Base-by-base conservation (phyloP, 2,888 invertebrate species). In the Synergus itoensis region DNA sequence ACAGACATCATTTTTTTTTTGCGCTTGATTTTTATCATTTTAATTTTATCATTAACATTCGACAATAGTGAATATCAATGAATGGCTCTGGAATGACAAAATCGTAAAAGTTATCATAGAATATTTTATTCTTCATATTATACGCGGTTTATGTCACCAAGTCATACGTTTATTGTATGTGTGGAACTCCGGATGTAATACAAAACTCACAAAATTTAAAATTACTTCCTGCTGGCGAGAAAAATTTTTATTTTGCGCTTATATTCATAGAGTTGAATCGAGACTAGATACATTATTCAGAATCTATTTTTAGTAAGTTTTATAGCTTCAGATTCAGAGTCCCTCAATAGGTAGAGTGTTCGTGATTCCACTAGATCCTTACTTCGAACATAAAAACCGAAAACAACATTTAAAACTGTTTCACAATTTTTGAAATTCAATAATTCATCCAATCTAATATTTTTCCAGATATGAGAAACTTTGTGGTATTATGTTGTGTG, bases 401-500 rank as follows among this genome's bases (percentile, higher is more conserved):
- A 28, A 28, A 28, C 2, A 28, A 28, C 2, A 28, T 28, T 28
- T 3, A 28, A 28, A 28, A 28, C 3, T 28, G 28, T 28, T 28
- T 28, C 28, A 28, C 28, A 28, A 28, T 28, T 28, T n/a, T n/a
- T 16, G n/a, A 5, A n/a, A 53, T n/a, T n/a, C 5, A 48, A 5
- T 7, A 48, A 16, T 48, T n/a, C 14, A n/a, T n/a, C 0, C 0
- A n/a, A 7, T 1, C 41, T 41, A n/a, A 53, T 0, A n/a, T 53
- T 53, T n/a, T 53, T 53, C n/a, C 67, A 73, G 73, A 36, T 36
- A 73, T 73, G 73, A 40, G 36, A 28, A 36, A 36, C 7, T 4
- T 80, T 57, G 11, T 79, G 9, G 4, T 81, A 16, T 7, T 81
- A 41, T 60, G 67, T 14, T 41, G 43, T 1, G 78, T 63, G 53